These are phyloP conservation scores for Odontophorus gujanensis DNA, from an alignment of 2,113 vertebrate species.

Conservation along the genomic window DNA sequence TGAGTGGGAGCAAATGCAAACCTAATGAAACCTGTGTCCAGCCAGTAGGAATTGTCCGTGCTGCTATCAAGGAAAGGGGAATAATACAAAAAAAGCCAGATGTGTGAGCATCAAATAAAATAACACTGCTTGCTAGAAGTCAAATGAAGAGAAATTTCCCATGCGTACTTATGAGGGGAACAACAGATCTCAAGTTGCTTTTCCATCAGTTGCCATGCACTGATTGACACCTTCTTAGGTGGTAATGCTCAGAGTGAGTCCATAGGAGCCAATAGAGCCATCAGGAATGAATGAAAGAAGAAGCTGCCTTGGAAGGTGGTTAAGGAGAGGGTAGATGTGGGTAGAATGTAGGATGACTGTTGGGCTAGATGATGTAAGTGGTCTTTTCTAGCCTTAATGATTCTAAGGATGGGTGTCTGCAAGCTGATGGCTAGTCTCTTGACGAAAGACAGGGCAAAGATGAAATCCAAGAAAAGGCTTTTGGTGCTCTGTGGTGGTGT, in stretches of 20 bases:
- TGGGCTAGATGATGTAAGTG: too few species aligned
- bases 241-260: neutral
- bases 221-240: fast-evolving
- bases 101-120: neutral
- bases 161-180: neutral
- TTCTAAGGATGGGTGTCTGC: neutral
- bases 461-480: neutral
- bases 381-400: too few species aligned
- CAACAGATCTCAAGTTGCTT: neutral
- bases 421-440: neutral
- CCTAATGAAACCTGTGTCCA: neutral
- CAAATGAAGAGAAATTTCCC: neutral
- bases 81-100: neutral
- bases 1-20: slow-evolving; percentile 14
- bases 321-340: too few species aligned
- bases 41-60: neutral
- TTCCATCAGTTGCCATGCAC: neutral
- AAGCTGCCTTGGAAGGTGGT: too few species aligned
- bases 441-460: neutral
- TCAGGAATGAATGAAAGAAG: neutral
- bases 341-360: too few species aligned
- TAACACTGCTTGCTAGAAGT: neutral
- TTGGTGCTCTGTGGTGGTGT: neutral
- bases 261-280: neutral
- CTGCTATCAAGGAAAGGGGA: neutral